Percentiles rank a stretch among this genome's conserved stretches.
phyloP scores from a whole-genome alignment of 2,797 vertebrate species.

The Cryptoprocta ferox region DNA sequence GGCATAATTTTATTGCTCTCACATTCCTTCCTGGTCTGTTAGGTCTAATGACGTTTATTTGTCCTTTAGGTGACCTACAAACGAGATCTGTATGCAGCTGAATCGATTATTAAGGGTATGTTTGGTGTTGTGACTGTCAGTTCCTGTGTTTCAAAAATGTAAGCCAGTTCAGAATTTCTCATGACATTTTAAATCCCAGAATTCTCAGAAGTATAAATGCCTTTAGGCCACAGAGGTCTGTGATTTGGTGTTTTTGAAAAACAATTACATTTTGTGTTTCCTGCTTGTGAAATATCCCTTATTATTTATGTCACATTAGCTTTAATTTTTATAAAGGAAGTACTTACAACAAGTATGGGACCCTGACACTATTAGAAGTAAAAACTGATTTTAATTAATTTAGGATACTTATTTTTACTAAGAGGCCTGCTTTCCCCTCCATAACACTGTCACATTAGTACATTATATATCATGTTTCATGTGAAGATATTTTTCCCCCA shows the following conservation, averaged over 20 bases:
- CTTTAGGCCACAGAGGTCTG: slow-evolving; percentile 67
- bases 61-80: slow-evolving; percentile 96
- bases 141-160: slow-evolving; percentile 76
- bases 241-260: slow-evolving; percentile 64
- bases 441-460: not conserved
- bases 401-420: not conserved
- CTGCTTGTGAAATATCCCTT: slow-evolving; percentile 65
- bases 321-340: slow-evolving; percentile 65
- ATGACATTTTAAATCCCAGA: slow-evolving; percentile 70
- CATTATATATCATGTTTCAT: not conserved
- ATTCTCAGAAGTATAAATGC: slow-evolving; percentile 71
- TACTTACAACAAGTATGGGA: slow-evolving; percentile 21
- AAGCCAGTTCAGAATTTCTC: slow-evolving; percentile 69
- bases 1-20: slow-evolving; percentile 82
- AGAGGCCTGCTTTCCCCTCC: not conserved
- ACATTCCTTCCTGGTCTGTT: slow-evolving; percentile 84
- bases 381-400: slow-evolving; percentile 28
- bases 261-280: slow-evolving; percentile 68
- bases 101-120: slow-evolving; percentile 97
- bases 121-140: slow-evolving; percentile 79
- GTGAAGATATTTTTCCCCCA: not conserved
- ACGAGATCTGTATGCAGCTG: slow-evolving; percentile 95
- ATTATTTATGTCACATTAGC: slow-evolving; percentile 1
- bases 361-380: not conserved
- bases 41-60: slow-evolving; percentile 86